A percentile compares a stretch with the other conserved stretches of the same genome.
Conservation (phyloP, 2,797 vertebrate species). For the Parambassis ranga region DNA sequence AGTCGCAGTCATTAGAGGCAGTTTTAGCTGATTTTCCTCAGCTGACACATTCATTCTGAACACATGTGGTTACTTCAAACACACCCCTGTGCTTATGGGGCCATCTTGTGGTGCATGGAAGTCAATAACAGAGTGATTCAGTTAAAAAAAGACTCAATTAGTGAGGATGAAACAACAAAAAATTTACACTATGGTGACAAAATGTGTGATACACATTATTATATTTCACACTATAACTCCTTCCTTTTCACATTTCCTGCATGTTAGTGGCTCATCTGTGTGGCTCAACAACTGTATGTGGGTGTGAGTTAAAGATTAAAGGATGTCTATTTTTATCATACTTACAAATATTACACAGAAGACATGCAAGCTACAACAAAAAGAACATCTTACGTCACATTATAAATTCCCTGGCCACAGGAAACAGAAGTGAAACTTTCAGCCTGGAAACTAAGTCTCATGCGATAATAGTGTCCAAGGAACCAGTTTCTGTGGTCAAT, state of each 20-base stretch:
- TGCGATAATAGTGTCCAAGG: too few relatives aligned
- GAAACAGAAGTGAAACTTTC: conserved; percentile 25
- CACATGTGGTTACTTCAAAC: not conserved
- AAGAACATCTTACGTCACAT: not conserved
- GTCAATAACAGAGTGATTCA: not conserved
- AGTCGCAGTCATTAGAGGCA: conserved; percentile 1
- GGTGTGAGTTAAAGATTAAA: too few relatives aligned
- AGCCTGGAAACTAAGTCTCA: too few relatives aligned
- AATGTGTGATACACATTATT: not conserved
- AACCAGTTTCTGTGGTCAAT: not conserved
- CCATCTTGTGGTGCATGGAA: conserved; percentile 62
- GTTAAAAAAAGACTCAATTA: not conserved
- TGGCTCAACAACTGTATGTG: too few relatives aligned
- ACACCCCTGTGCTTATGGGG: conserved; percentile 11
- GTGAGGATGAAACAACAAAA: too few relatives aligned
- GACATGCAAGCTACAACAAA: too few relatives aligned
- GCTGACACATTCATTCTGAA: conserved; percentile 37
- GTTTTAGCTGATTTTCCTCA: conserved; percentile 20
- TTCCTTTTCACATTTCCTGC: not conserved
- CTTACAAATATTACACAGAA: too few relatives aligned
- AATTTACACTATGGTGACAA: not conserved
- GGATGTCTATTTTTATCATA: too few relatives aligned
- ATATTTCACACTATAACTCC: not conserved
- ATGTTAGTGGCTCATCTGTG: too few relatives aligned
- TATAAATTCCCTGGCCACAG: not conserved